A percentile compares a stretch with the other conserved stretches of the same genome.
These are phyloP conservation scores for Lepas anatifera DNA, from an alignment of 2,888 invertebrate species.

Conservation along the genomic window DNA sequence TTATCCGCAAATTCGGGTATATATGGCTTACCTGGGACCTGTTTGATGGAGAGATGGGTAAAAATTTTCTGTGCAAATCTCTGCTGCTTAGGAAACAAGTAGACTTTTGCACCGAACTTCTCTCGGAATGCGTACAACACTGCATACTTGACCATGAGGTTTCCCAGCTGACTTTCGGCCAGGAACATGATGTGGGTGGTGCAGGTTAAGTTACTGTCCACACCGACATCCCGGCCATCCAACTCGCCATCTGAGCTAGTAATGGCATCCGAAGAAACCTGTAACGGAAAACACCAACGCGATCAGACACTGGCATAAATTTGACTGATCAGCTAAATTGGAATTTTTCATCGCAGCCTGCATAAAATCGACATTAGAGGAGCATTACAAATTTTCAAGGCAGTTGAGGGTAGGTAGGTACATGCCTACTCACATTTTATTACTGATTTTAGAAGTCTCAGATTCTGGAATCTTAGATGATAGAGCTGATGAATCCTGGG, in stretches of 20 bases:
- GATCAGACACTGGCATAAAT: neutral
- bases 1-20: too few relatives aligned
- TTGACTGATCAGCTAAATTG: neutral
- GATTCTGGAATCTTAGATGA: too few relatives aligned
- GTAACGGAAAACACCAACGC: neutral
- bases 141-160: conserved; percentile 2
- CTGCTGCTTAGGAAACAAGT: neutral
- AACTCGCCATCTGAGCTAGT: neutral
- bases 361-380: neutral
- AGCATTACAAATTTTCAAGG: too few relatives aligned
- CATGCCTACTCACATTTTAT: too few relatives aligned
- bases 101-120: neutral
- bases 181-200: conserved; percentile 3
- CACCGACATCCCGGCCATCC: neutral
- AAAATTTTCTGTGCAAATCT: neutral
- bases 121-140: neutral
- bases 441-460: too few relatives aligned
- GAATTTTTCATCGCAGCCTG: neutral
- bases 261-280: neutral
- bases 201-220: neutral
- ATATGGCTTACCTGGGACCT: neutral
- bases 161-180: conserved; percentile 9
- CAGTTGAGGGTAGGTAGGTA: too few relatives aligned
- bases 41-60: neutral
- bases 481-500: too few relatives aligned